Evolutionary conservation across 2,797 vertebrate species (phyloP), one percentile per base, ranked within the genome.

Genomic region (Fringilla coelebs): DNA sequence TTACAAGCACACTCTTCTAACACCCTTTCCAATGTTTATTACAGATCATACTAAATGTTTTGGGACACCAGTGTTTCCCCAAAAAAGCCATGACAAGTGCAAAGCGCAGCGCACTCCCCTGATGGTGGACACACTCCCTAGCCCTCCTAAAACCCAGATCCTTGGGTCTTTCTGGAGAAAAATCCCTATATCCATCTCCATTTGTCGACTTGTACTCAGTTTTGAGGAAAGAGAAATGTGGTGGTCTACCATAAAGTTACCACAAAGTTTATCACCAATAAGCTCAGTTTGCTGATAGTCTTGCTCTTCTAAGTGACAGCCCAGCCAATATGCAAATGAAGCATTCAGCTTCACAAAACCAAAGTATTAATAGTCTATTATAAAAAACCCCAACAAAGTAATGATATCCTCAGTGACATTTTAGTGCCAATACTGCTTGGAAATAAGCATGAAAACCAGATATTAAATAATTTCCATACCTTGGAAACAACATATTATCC

Each of bases 41-140:
- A 68, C 38, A 49, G 55, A 73, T 55, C n/a, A 40, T 8, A 76
- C 16, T 49, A 67, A 66, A 67, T 43, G 22, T 60, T 93, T 71
- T 61, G 25, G 34, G 60, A 40, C 66, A 68, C 51, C 10, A 16
- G 7, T 7, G 25, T 80, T 85, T 51, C 46, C 65, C 52, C 41
- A n/a, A 9, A 52, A 85, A 79, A 74, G 26, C 26, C 62, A 74
- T 1, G 17, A 63, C 43, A 49, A 93, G 25, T 36, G 29, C 6
- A 11, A 38, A 60, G 32, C 0, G 0, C 0, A 0, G 32, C 2
- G 2, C 24, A 48, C 25, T 58, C 10, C 11, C 9, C 29, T 3
- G 1, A 41, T 10, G 11, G 10, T 38, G 22, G 29, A 38, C 10
- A 28, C 8, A 7, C 6, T 67, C 24, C 32, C 17, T 9, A 61